These are phyloP conservation scores for Ameiurus melas DNA, from an alignment of 2,113 vertebrate genomes.

Conservation along the genomic window DNA sequence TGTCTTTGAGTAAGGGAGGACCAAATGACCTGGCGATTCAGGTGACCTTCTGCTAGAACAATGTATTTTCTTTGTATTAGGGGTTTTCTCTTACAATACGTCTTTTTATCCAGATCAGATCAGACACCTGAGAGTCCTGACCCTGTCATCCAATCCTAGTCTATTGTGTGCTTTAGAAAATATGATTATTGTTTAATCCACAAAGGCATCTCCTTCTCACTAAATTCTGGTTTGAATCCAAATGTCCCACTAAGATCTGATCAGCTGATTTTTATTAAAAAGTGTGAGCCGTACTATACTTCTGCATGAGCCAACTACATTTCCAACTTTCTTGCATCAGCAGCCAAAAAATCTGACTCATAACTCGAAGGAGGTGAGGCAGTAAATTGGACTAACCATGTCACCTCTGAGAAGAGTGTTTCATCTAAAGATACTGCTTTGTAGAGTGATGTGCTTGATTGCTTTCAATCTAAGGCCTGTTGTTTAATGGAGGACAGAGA, in stretches of 20 bases:
- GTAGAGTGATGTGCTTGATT: slow-evolving; percentile 44
- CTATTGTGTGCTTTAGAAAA: slow-evolving; percentile 14
- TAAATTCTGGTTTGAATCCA: not conserved
- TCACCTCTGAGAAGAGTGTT: slow-evolving; percentile 43
- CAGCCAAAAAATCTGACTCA: slow-evolving; percentile 41
- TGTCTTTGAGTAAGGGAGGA: not conserved
- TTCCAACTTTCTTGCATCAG: slow-evolving; percentile 34
- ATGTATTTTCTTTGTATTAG: not conserved
- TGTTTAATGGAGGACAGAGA: slow-evolving; percentile 33
- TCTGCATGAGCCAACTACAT: slow-evolving; percentile 12
- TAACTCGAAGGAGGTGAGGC: slow-evolving; percentile 38
- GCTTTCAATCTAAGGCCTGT: slow-evolving; percentile 39
- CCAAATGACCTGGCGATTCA: not conserved
- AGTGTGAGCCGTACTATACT: not conserved
- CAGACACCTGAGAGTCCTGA: not conserved
- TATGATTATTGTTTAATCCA: slow-evolving; percentile 26
- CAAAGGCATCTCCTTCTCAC: slow-evolving; percentile 13
- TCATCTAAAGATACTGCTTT: slow-evolving; percentile 36
- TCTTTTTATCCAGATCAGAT: slow-evolving; percentile 9
- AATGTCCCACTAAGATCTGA: slow-evolving; percentile 10
- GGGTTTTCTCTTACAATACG: not conserved
- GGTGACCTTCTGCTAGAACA: not conserved
- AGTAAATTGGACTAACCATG: slow-evolving; percentile 44
- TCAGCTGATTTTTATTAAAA: slow-evolving; percentile 34
- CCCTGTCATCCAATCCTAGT: not conserved